A percentile compares a stretch with the other conserved stretches of the same genome.
Conservation (phyloP, 2,797 vertebrate genomes). For the Acanthornis magna region DNA sequence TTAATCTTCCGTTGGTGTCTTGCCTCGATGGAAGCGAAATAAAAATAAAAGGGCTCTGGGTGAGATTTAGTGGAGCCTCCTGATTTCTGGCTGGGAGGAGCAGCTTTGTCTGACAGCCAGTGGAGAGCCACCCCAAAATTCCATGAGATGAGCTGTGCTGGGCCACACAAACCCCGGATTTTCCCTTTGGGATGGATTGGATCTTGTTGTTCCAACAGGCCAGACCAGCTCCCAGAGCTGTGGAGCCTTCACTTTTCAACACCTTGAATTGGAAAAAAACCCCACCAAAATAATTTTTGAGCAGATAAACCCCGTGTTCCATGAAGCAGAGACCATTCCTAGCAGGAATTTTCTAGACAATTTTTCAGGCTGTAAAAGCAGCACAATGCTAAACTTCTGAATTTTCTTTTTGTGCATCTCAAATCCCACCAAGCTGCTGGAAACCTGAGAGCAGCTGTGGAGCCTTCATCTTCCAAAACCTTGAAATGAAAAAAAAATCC, state of each 20-base stretch:
- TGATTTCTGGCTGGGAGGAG: neutral
- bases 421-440: neutral
- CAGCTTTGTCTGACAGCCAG: neutral
- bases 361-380: neutral
- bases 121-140: neutral
- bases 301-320: neutral
- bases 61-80: neutral
- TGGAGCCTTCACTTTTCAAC: neutral
- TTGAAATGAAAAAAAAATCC: neutral
- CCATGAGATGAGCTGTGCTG: neutral
- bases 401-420: neutral
- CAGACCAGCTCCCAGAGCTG: no score
- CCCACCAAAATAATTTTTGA: neutral
- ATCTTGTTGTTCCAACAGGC: neutral
- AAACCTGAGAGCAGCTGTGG: neutral
- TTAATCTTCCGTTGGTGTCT: slow-evolving; percentile 44
- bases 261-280: neutral
- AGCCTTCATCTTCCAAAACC: neutral
- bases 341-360: neutral
- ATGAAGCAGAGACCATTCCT: neutral
- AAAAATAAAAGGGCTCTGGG: neutral
- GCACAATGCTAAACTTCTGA: neutral
- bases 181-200: neutral
- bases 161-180: neutral
- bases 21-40: neutral